phyloP scores from a whole-genome alignment of 2,888 invertebrate species.

The Chelonus formosanus region DNA sequence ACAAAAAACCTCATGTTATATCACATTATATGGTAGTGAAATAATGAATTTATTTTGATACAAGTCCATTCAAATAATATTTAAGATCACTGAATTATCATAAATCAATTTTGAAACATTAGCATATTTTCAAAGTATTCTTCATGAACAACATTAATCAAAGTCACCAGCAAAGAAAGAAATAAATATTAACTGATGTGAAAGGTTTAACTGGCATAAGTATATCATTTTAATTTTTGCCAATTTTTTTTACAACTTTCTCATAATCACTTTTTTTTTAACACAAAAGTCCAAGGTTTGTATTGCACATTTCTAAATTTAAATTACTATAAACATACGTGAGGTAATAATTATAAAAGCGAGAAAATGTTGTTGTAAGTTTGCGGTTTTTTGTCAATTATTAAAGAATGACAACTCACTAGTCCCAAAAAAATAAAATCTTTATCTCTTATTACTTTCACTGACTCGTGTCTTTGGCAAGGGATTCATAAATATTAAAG shows the following conservation, averaged over 20 bases:
- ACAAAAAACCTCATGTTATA: not conserved
- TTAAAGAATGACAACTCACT: no score
- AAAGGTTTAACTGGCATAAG: no score
- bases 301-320: no score
- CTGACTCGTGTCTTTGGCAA: conserved; percentile 10
- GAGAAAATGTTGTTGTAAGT: no score
- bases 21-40: not conserved
- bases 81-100: not conserved
- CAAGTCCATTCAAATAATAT: not conserved
- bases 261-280: no score
- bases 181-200: not conserved
- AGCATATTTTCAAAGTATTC: not conserved
- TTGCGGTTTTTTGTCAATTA: no score
- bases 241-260: no score
- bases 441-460: not conserved
- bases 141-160: not conserved
- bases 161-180: not conserved
- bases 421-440: not conserved
- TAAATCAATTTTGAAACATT: not conserved
- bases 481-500: conserved; percentile 57
- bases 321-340: no score
- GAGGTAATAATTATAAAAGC: no score
- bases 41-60: conserved; percentile 2
- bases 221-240: no score
- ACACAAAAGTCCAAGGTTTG: no score